Conservation (phyloP, 2,113 vertebrate genomes). For the Microcebus tavaratra region DNA sequence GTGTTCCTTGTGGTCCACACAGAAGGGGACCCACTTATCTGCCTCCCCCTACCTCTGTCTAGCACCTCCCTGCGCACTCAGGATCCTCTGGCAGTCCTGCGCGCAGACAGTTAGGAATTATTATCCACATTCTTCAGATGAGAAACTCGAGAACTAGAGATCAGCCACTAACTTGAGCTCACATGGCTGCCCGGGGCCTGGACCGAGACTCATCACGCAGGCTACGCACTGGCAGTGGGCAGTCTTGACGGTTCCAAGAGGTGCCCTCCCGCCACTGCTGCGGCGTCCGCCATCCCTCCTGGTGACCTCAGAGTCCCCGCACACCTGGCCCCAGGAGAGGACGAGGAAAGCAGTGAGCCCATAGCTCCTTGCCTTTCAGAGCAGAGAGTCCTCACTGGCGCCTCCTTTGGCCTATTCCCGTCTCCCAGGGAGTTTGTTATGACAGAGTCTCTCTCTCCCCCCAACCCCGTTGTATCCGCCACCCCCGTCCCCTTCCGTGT, state of each 20-base stretch:
- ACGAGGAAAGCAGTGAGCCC: not conserved
- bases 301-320: not conserved
- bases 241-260: not conserved
- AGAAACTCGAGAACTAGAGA: not conserved
- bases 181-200: not conserved
- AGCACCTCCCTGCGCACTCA: not conserved
- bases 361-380: not conserved
- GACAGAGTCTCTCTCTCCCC: not conserved
- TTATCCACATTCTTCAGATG: not conserved
- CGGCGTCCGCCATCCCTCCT: not conserved
- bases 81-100: not conserved
- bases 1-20: not conserved
- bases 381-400: not conserved
- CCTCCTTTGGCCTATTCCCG: not conserved
- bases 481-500: not conserved
- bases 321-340: not conserved
- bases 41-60: not conserved
- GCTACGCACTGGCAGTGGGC: not conserved
- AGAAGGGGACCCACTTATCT: not conserved
- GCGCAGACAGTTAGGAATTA: not conserved
- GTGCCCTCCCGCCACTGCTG: fast-evolving
- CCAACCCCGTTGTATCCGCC: not conserved
- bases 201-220: not conserved
- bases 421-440: not conserved
- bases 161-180: not conserved